Conservation (phyloP, 2,888 invertebrate genomes). For the Myathropa florea region DNA sequence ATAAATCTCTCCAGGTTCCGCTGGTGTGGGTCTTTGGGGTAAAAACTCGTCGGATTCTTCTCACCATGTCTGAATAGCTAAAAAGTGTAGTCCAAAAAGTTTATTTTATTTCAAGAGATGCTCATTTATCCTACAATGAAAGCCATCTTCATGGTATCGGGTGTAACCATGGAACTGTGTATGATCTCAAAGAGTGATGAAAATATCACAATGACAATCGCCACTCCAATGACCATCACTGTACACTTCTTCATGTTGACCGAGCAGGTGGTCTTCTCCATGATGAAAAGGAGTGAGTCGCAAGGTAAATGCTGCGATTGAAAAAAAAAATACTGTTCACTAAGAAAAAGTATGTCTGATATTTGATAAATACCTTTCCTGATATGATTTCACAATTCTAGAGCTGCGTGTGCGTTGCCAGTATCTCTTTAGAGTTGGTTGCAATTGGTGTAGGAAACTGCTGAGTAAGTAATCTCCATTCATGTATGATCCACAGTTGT, state of each 20-base stretch:
- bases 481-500: neutral
- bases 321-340: neutral
- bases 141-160: neutral
- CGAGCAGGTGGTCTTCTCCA: neutral
- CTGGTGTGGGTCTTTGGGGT: conserved; percentile 90
- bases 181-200: neutral
- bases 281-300: neutral
- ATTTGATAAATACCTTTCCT: no score
- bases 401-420: neutral
- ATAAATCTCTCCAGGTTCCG: conserved; percentile 84
- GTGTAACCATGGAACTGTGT: neutral
- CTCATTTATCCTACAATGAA: neutral
- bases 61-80: conserved; percentile 80
- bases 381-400: no score
- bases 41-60: conserved; percentile 86
- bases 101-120: neutral
- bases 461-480: neutral
- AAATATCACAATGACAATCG: neutral
- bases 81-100: neutral
- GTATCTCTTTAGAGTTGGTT: neutral
- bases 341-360: neutral
- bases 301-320: neutral
- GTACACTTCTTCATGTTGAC: neutral
- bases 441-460: neutral
- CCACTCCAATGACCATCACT: neutral